Evolutionary conservation across 2,888 invertebrate genomes (phyloP).

Genomic region (Campoletis raptor): DNA sequence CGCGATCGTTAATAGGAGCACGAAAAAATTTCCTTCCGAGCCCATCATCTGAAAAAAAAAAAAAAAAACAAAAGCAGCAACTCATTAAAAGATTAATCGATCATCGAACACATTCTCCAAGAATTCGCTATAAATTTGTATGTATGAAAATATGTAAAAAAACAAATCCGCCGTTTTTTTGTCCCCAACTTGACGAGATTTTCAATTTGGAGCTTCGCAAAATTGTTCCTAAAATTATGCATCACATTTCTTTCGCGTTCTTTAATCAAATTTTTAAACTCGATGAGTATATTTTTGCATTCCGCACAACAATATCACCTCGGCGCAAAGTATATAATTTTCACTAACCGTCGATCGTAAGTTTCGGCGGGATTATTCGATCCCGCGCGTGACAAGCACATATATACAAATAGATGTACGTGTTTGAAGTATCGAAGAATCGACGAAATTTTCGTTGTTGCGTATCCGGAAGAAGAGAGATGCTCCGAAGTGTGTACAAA

Average conservation of each 20-base stretch:
- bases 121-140: too few relatives aligned
- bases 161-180: background rate
- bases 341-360: conserved; percentile 58
- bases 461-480: conserved; percentile 12
- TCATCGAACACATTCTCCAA: background rate
- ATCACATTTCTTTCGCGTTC: background rate
- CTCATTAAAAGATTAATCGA: conserved; percentile 41
- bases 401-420: conserved; percentile 2
- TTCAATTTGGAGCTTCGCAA: background rate
- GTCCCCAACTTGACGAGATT: background rate
- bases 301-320: background rate
- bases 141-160: too few relatives aligned
- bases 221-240: background rate
- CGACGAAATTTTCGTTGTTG: background rate
- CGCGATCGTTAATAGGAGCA: conserved; percentile 73
- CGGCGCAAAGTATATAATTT: conserved; percentile 18
- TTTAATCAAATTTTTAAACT: background rate
- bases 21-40: conserved; percentile 72
- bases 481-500: conserved; percentile 60
- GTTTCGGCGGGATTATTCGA: conserved; percentile 38
- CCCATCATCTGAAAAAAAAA: conserved; percentile 79
- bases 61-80: too few relatives aligned
- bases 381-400: conserved; percentile 29
- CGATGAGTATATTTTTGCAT: background rate
- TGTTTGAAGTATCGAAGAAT: background rate